A percentile compares a stretch with the other conserved stretches of the same genome.
Conservation (phyloP, 2,797 vertebrate species). For the Adelosebastes latens region DNA sequence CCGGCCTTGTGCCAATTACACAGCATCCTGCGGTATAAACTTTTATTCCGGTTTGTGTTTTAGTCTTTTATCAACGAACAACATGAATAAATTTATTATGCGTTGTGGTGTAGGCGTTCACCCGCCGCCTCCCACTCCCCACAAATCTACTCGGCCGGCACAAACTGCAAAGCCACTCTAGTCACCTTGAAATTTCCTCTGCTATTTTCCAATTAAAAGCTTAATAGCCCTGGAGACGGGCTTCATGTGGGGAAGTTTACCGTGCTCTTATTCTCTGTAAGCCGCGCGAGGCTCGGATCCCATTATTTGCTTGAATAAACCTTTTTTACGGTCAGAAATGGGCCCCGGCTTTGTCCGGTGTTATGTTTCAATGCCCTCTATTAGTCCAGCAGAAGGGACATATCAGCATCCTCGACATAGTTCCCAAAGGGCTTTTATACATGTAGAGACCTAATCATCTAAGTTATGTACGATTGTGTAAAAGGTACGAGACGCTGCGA, state of each 20-base stretch:
- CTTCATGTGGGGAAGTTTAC: conserved; percentile 94
- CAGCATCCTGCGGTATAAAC: conserved; percentile 61
- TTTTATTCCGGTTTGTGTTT: conserved; percentile 76
- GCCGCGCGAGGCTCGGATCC: conserved; percentile 90
- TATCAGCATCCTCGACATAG: conserved; percentile 84
- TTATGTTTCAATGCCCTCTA: conserved; percentile 93
- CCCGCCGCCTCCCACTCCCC: conserved; percentile 80
- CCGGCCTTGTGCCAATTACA: conserved; percentile 9
- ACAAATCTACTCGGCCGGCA: conserved; percentile 81
- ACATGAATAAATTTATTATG: conserved; percentile 81
- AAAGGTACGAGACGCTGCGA: conserved; percentile 35
- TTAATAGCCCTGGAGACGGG: conserved; percentile 98
- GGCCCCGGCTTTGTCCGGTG: conserved; percentile 90
- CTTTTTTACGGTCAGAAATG: conserved; percentile 92
- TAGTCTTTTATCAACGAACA: conserved; percentile 67
- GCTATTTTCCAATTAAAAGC: conserved; percentile 99
- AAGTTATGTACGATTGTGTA: conserved; percentile 64
- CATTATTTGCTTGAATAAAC: conserved; percentile 99
- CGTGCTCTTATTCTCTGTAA: conserved; percentile 87
- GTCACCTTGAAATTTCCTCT: conserved; percentile 97
- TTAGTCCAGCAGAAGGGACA: conserved; percentile 84
- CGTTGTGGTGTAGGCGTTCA: conserved; percentile 59
- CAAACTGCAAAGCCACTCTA: conserved; percentile 89
- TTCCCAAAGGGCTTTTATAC: conserved; percentile 67
- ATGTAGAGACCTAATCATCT: conserved; percentile 65